phyloP scores from a whole-genome alignment of 2,113 vertebrate genomes.

The Hemiprocne comata region DNA sequence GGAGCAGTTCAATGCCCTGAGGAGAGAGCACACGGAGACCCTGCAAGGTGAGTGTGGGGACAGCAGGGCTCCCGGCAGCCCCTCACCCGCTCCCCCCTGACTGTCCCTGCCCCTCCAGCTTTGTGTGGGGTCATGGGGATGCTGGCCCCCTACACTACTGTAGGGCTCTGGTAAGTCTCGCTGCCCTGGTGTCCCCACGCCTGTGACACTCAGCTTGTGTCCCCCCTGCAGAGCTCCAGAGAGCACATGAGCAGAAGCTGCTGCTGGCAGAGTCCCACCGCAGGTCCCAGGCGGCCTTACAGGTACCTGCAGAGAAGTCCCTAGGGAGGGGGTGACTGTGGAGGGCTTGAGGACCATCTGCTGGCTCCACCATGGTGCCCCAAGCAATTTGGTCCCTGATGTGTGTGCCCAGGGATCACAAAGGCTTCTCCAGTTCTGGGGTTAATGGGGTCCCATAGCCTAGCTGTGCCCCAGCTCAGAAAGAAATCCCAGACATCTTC shows the following conservation, averaged over 20 bases:
- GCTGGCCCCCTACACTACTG: not conserved
- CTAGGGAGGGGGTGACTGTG: not conserved
- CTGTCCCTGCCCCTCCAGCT: not conserved
- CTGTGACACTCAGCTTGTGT: not conserved
- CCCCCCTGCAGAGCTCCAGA: conserved; percentile 74
- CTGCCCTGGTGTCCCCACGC: not conserved
- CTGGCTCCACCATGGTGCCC: not conserved
- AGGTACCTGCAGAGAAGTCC: conserved; percentile 58
- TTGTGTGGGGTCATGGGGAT: not conserved
- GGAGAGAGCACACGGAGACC: conserved; percentile 64
- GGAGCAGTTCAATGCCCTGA: conserved; percentile 62
- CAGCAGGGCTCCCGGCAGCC: not conserved
- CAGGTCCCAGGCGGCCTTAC: conserved; percentile 66
- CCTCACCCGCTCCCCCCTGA: accelerated
- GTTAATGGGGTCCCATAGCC: not conserved
- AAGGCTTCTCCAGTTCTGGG: not conserved
- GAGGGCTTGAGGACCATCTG: not conserved
- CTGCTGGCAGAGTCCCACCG: conserved; percentile 72
- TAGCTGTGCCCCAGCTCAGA: not conserved
- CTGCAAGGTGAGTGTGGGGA: conserved; percentile 72
- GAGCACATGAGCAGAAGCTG: conserved; percentile 66
- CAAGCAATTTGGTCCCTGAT: accelerated
- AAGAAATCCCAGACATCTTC: not conserved
- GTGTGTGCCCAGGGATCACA: accelerated
- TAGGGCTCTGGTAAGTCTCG: not conserved